Conservation (phyloP, 2,113 vertebrate genomes). For the Ochotona princeps region DNA sequence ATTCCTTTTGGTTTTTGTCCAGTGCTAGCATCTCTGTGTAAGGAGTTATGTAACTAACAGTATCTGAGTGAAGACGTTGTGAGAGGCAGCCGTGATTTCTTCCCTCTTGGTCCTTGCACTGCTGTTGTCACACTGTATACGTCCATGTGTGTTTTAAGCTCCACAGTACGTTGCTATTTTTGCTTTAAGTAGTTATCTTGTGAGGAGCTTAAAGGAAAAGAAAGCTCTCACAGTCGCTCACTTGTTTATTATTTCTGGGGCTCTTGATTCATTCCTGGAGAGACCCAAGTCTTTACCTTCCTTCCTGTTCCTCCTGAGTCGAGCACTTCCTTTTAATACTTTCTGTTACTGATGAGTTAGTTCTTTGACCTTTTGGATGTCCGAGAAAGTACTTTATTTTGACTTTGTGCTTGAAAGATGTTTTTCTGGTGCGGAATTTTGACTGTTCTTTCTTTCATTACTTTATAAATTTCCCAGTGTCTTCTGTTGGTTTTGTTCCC, state of each 20-base stretch:
- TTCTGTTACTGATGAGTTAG: neutral
- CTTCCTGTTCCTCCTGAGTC: neutral
- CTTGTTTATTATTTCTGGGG: neutral
- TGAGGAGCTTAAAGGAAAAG: neutral
- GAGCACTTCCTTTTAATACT: neutral
- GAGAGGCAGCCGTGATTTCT: neutral
- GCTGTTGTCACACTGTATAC: neutral
- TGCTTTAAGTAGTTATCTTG: neutral
- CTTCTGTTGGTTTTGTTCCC: neutral
- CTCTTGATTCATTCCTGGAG: neutral
- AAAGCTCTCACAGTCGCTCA: neutral
- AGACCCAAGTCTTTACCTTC: neutral
- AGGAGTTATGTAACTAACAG: too few relatives aligned
- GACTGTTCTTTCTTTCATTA: neutral
- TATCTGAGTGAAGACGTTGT: neutral
- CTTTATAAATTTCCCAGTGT: neutral
- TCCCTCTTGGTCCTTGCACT: too few relatives aligned
- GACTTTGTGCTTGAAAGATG: neutral
- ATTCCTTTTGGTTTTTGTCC: neutral
- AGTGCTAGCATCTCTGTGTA: neutral
- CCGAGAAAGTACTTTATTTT: neutral
- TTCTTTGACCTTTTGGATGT: conserved; percentile 1
- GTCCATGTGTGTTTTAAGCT: neutral
- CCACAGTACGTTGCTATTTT: neutral
- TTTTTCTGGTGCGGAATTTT: neutral